phyloP scores from a whole-genome alignment of 2,888 invertebrate genomes.

The Cantharis nigra region DNA sequence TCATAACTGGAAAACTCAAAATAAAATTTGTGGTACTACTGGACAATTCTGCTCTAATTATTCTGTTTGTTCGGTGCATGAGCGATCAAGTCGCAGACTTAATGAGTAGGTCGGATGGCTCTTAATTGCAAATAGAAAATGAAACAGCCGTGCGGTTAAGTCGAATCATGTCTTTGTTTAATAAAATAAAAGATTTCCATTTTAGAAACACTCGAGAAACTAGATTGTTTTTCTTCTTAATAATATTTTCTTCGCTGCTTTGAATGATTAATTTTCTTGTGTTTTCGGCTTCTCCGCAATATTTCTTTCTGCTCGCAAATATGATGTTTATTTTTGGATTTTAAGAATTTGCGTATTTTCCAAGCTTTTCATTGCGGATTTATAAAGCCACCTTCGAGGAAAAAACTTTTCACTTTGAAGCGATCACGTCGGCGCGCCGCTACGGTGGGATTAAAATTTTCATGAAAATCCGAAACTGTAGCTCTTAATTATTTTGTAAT shows the following conservation, averaged over 20 bases:
- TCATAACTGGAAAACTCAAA: too few relatives aligned
- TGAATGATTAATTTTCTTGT: neutral
- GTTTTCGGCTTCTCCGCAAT: neutral
- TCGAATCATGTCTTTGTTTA: neutral
- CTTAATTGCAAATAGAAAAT: too few relatives aligned
- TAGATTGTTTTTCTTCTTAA: neutral
- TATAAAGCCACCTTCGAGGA: neutral
- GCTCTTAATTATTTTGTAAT: neutral
- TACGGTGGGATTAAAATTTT: neutral
- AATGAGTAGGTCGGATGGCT: too few relatives aligned
- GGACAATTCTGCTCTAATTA: too few relatives aligned
- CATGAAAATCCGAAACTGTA: neutral
- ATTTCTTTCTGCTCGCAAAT: neutral
- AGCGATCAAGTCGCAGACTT: too few relatives aligned
- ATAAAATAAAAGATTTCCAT: neutral
- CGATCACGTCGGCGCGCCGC: neutral
- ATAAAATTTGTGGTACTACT: neutral
- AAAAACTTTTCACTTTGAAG: neutral
- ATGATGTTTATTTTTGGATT: neutral
- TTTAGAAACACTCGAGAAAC: neutral
- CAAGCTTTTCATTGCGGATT: neutral
- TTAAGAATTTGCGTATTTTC: neutral
- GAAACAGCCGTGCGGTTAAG: too few relatives aligned
- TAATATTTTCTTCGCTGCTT: neutral
- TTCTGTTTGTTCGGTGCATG: too few relatives aligned